These are phyloP conservation scores for Ectemnius cavifrons DNA, from an alignment of 2,888 invertebrate species.

Conservation along the genomic window DNA sequence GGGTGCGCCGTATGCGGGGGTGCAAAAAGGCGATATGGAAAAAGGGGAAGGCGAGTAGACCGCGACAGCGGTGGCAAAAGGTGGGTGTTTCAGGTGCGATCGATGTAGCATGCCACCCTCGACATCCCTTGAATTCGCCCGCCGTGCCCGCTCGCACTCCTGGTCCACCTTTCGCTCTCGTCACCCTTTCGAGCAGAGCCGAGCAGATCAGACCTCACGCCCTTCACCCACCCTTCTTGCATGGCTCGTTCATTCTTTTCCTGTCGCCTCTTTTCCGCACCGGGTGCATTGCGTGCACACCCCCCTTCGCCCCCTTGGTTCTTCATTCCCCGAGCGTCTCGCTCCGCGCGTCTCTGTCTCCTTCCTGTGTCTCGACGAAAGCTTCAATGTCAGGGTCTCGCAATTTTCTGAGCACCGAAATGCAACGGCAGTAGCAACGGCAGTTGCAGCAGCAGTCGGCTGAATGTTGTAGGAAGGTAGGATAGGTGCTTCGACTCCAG, in stretches of 20 bases:
- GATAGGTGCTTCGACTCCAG: too few species aligned
- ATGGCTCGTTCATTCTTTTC: slow-evolving; percentile 19
- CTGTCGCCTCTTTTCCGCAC: slow-evolving; percentile 13
- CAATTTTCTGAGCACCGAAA: slow-evolving; percentile 51
- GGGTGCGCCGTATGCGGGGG: slow-evolving; percentile 7
- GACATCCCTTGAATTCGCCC: slow-evolving; percentile 47
- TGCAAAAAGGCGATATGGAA: slow-evolving; percentile 38
- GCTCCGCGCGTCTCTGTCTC: slow-evolving; percentile 14
- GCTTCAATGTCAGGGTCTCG: slow-evolving; percentile 63
- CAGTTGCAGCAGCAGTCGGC: background rate
- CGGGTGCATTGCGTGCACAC: background rate
- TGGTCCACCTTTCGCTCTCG: slow-evolving; percentile 11
- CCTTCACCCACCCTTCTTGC: slow-evolving; percentile 21
- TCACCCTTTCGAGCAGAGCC: slow-evolving; percentile 35
- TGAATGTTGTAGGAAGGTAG: too few species aligned
- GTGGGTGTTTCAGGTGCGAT: slow-evolving; percentile 66
- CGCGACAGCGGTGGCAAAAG: slow-evolving; percentile 44
- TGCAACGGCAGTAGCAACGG: slow-evolving; percentile 13
- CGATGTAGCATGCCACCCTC: slow-evolving; percentile 63
- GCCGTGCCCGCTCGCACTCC: slow-evolving; percentile 32
- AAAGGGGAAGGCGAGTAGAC: slow-evolving; percentile 44
- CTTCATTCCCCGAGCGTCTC: background rate
- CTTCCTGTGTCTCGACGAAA: slow-evolving; percentile 33
- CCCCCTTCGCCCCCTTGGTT: slow-evolving; percentile 6
- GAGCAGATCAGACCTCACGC: background rate